These are phyloP conservation scores for Hoplias malabaricus DNA, from an alignment of 2,113 vertebrate genomes.

Conservation along the genomic window DNA sequence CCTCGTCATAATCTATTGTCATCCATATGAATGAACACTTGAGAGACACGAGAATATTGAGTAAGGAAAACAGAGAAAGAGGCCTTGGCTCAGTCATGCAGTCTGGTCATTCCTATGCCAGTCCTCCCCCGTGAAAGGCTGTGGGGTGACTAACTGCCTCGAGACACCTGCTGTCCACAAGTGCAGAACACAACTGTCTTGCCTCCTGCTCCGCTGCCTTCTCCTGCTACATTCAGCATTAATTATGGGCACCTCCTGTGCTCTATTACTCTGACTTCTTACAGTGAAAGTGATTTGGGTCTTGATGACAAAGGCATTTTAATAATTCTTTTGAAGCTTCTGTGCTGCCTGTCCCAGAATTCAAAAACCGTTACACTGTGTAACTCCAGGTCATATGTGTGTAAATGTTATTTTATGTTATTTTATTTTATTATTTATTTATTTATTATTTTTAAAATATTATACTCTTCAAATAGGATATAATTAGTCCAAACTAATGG, in stretches of 20 bases:
- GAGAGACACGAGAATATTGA: background rate
- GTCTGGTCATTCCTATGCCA: slow-evolving; percentile 45
- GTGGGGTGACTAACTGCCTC: slow-evolving; percentile 48
- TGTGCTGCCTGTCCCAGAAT: too few relatives aligned
- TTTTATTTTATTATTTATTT: too few relatives aligned
- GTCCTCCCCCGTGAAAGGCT: slow-evolving; percentile 46
- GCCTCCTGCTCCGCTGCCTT: slow-evolving; percentile 42
- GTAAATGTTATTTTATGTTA: too few relatives aligned
- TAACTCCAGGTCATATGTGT: too few relatives aligned
- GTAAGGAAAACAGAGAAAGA: background rate
- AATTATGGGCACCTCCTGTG: slow-evolving; percentile 17
- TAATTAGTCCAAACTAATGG: too few relatives aligned
- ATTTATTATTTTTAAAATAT: too few relatives aligned
- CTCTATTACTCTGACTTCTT: slow-evolving; percentile 19
- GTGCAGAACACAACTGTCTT: slow-evolving; percentile 45
- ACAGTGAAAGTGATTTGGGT: slow-evolving; percentile 20
- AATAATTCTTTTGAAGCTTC: background rate
- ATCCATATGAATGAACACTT: background rate
- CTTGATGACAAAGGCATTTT: slow-evolving; percentile 20
- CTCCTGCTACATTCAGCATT: slow-evolving; percentile 26
- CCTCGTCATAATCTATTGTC: background rate
- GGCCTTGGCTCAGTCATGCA: slow-evolving; percentile 31
- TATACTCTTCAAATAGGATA: too few relatives aligned
- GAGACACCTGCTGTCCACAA: slow-evolving; percentile 51
- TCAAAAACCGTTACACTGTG: too few relatives aligned